Evolutionary conservation across 2,113 vertebrate species (phyloP), one percentile per base, ranked within the genome.

Genomic region (Calypte anna): DNA sequence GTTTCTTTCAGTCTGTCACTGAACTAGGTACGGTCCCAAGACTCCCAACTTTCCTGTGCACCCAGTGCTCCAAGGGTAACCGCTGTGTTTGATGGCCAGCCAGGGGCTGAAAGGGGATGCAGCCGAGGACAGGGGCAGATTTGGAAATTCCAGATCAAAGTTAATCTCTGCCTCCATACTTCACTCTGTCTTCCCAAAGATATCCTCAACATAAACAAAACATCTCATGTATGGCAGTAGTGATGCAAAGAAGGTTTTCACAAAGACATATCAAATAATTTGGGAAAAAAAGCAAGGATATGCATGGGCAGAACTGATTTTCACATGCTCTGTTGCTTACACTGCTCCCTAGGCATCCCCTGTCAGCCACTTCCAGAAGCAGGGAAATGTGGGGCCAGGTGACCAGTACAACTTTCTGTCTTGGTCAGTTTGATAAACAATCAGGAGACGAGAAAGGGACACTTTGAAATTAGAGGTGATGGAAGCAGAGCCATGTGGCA

Each of bases 41-140:
- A 31, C 4, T 25, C 6, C 1, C 6, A 28, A 6, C 15, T 10
- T 23, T 4, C 62, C 57, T 2, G 3, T 25, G 54, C 3, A 22
- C 54, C 14, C 12, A 46, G 24, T 3, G 2, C 55, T 21, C 18
- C 3, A 5, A 61, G 21, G 58, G 19, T 15, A 54, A 48, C 30
- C 31, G n/a, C 44, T 27, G 11, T 3, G 30, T 33, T 11, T 44
- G 24, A 20, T 5, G n/a, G 77, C 9, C 54, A 59, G 36, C 21
- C 33, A 30, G 64, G 1, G 12, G 16, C 38, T 59, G 33, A 25
- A 33, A 46, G 28, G 54, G 30, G 23, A 44, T 0, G 2, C 20
- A 55, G 36, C 31, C 20, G 53, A 55, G 59, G 44, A 31, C 30
- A 30, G 16, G 2, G 10, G 43, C 44, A 40, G 27, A 20, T 27